Conservation (phyloP, 2,888 invertebrate genomes). For the Tipula vernalis region DNA sequence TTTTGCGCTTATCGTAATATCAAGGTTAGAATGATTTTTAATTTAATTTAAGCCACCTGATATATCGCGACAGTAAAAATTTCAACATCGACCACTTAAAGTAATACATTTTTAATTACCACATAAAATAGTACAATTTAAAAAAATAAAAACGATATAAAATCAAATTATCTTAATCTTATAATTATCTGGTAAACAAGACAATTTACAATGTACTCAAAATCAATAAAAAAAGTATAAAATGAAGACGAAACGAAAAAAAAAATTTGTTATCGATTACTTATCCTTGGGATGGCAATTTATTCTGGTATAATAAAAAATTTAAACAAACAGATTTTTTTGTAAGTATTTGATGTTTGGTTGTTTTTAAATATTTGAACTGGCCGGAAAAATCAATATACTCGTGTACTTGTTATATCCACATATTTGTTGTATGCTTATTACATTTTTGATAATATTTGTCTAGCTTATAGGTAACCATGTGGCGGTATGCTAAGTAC, state of each 20-base stretch:
- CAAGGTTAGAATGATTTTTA: too few relatives aligned
- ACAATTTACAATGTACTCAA: background rate
- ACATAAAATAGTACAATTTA: background rate
- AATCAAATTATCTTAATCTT: background rate
- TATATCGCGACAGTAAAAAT: too few relatives aligned
- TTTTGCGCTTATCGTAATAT: too few relatives aligned
- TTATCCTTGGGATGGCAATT: background rate
- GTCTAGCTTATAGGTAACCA: background rate
- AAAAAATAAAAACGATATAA: background rate
- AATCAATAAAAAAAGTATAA: background rate
- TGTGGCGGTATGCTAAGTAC: background rate
- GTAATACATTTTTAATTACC: background rate
- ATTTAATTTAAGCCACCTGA: too few relatives aligned
- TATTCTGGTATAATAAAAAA: background rate
- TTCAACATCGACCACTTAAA: background rate
- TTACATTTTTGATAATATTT: background rate
- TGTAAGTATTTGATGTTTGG: too few relatives aligned
- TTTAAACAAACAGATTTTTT: background rate
- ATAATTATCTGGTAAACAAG: background rate
- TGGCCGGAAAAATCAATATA: background rate
- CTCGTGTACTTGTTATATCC: background rate
- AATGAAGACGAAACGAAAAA: background rate
- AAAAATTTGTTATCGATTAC: background rate
- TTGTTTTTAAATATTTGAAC: background rate
- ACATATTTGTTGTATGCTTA: background rate